A percentile compares a stretch with the other conserved stretches of the same genome.
These are phyloP conservation scores for Rhabdornis inornatus DNA, from an alignment of 2,113 vertebrate genomes.

Conservation along the genomic window DNA sequence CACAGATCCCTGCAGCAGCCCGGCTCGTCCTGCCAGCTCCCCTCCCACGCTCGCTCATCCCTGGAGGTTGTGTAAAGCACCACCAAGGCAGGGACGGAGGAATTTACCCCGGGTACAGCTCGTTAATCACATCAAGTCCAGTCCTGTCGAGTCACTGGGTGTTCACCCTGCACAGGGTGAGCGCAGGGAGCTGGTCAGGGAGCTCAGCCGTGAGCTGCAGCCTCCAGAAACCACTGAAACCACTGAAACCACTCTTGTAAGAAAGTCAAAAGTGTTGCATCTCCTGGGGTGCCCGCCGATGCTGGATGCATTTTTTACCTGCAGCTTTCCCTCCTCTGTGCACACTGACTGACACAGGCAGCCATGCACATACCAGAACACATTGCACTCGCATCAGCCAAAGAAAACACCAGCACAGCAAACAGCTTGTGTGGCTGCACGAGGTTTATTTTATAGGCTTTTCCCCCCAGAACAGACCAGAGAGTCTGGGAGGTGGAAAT, in stretches of 20 bases:
- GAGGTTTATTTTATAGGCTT: not conserved
- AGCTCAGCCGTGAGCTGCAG: not conserved
- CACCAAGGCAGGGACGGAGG: not conserved
- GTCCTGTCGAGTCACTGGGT: not conserved
- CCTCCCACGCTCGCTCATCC: not conserved
- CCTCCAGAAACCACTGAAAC: not conserved
- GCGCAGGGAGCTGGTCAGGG: not conserved
- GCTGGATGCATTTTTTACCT: not conserved
- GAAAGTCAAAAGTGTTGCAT: not conserved
- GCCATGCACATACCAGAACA: accelerated
- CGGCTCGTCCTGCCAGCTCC: not conserved
- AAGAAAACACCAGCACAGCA: not conserved
- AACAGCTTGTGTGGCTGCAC: not conserved
- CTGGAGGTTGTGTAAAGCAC: not conserved
- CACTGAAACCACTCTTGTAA: accelerated
- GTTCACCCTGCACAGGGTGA: not conserved
- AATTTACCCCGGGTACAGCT: not conserved
- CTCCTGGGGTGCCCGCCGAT: not conserved
- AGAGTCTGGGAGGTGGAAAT: not conserved
- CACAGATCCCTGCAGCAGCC: not conserved
- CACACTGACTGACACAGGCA: not conserved
- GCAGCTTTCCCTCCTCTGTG: not conserved
- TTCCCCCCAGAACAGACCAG: not conserved
- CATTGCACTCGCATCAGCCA: not conserved
- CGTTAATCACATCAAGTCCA: not conserved